Conservation (phyloP, 1,140 invertebrate genomes). For the Ips nitidus region DNA sequence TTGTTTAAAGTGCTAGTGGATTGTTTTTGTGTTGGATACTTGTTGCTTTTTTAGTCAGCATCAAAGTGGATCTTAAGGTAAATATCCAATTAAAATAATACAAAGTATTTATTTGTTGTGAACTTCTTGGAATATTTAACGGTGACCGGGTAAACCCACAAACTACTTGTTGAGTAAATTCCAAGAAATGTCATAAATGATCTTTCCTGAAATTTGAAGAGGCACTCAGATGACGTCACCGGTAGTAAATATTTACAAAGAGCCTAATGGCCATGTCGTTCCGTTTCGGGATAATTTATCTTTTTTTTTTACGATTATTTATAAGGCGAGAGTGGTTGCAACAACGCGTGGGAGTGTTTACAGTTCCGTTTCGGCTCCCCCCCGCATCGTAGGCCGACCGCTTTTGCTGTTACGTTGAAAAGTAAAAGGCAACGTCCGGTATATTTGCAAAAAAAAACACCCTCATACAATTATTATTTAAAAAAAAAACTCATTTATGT, state of each 20-base stretch:
- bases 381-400: background rate
- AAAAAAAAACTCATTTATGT: too few species aligned
- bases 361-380: conserved; percentile 20
- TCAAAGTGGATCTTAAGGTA: conserved; percentile 35
- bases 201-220: too few species aligned
- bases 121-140: background rate
- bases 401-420: background rate
- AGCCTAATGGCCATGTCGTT: conserved; percentile 22
- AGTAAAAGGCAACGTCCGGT: background rate
- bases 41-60: background rate
- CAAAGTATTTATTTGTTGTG: too few species aligned
- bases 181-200: too few species aligned
- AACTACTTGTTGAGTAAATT: too few species aligned
- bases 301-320: conserved; percentile 28
- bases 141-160: background rate
- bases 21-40: too few species aligned
- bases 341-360: conserved; percentile 24
- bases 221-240: background rate
- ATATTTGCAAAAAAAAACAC: too few species aligned
- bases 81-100: background rate
- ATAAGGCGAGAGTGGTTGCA: conserved; percentile 8
- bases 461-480: too few species aligned
- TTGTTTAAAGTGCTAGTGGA: too few species aligned
- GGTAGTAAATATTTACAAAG: conserved; percentile 21
- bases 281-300: conserved; percentile 27